Evolutionary conservation across 2,888 invertebrate species (phyloP), one percentile per base, ranked within the genome.

Genomic region (Fabriciana adippe): DNA sequence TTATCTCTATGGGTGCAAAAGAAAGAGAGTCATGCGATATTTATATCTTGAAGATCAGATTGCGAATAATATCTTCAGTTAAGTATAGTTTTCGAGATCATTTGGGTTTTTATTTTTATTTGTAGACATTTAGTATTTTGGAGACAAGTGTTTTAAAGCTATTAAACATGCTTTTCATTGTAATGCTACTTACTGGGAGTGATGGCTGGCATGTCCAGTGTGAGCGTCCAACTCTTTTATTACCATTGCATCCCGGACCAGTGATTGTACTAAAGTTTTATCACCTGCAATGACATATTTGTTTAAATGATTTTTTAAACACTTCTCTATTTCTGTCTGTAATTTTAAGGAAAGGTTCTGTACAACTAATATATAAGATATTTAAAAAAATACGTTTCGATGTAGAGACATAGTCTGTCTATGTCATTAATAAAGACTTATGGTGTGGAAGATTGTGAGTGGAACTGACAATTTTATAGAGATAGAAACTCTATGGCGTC

Each of bases 201-300:
- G 95, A 72, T 96, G 95, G 80, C 94, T 95, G 66, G 95, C 94
- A 73, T 94, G 93, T 89, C 94, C 93, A 74, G 91, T 93, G 86
- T 93, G 94, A 72, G 95, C 94, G 90, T 96, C 96, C 84, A 97
- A 94, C 81, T 96, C 96, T 90, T 97, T 96, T 53, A 98, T 97
- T 77, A 97, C 96, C 94, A 96, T 96, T 55, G 98, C 98, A 86
- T 98, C 98, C 87, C 97, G 94, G 72, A 98, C 96, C 74, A 98
- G 93, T 71, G 97, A 97, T 89, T 98, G 98, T 79, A 98, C 94
- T 87, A 98, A 93, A 82, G 95, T 96, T 94, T 97, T 97, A 90
- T 98, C 98, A 93, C 98, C 98, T 96, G 93, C 78, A 93, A 92
- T 74, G 3, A 41, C 3, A 2, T 8, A 41, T 41, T 41, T 35